Conservation (phyloP, 2,888 invertebrate species). For the Hirtodrosophila confusa region DNA sequence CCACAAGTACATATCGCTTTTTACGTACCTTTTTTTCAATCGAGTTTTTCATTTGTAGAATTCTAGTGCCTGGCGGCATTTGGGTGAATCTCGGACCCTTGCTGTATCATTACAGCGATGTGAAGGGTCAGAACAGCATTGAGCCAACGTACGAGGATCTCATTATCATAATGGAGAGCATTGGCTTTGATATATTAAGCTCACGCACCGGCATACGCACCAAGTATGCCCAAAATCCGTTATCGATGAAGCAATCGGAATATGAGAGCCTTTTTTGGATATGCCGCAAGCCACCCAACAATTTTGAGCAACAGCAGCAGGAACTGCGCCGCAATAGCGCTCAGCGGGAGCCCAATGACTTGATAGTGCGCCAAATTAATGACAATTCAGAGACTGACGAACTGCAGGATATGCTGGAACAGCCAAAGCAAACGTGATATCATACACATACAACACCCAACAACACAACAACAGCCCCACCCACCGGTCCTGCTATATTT, state of each 20-base stretch:
- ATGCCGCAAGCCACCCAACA: slow-evolving; percentile 90
- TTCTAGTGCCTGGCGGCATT: slow-evolving; percentile 94
- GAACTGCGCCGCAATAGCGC: neutral
- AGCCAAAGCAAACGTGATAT: slow-evolving; percentile 45
- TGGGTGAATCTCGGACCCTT: slow-evolving; percentile 97
- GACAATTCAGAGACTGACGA: slow-evolving; percentile 39
- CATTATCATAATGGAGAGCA: slow-evolving; percentile 89
- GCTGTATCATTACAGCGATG: slow-evolving; percentile 95
- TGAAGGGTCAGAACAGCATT: slow-evolving; percentile 93
- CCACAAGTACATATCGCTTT: neutral
- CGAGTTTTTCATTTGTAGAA: slow-evolving; percentile 80
- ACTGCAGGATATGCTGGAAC: too few species aligned
- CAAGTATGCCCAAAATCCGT: slow-evolving; percentile 95
- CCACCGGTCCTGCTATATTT: slow-evolving; percentile 16
- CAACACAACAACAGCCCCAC: slow-evolving; percentile 2
- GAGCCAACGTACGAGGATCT: slow-evolving; percentile 96
- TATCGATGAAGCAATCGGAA: slow-evolving; percentile 96
- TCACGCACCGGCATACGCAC: slow-evolving; percentile 90
- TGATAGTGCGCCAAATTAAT: slow-evolving; percentile 46
- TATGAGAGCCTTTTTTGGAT: slow-evolving; percentile 97
- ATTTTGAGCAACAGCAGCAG: slow-evolving; percentile 26
- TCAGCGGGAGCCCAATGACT: slow-evolving; percentile 51
- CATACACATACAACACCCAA: neutral
- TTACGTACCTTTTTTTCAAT: too few species aligned
- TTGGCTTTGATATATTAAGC: slow-evolving; percentile 92